These are phyloP conservation scores for Trissolcus basalis DNA, from an alignment of 1,140 invertebrate genomes.

Conservation along the genomic window DNA sequence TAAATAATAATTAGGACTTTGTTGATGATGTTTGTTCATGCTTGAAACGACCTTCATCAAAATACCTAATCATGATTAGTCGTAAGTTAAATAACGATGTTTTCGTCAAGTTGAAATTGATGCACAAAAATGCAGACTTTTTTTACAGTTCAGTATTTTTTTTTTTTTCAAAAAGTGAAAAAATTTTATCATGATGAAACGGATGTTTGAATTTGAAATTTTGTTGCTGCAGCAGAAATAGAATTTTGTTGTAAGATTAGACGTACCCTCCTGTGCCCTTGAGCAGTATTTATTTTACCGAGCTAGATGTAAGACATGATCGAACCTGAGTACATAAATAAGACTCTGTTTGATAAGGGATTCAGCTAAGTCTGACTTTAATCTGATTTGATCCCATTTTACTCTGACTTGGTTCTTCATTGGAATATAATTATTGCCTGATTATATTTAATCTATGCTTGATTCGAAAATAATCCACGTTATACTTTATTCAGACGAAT, in stretches of 20 bases:
- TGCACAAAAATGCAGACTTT: no score
- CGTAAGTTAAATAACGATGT: background rate
- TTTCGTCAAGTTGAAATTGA: no score
- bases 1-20: conserved; percentile 37
- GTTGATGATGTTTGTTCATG: conserved; percentile 26
- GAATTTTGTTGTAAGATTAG: background rate
- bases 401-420: conserved; percentile 9
- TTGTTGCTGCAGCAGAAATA: no score
- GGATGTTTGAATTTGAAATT: no score
- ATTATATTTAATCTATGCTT: conserved; percentile 4
- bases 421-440: conserved; percentile 11
- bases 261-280: background rate
- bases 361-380: conserved; percentile 13
- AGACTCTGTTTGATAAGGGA: conserved; percentile 18
- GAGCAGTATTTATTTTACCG: conserved; percentile 20
- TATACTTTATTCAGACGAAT: no score
- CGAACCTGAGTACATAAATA: conserved; percentile 20
- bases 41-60: conserved; percentile 5
- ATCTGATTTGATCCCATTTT: conserved; percentile 15
- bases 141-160: no score
- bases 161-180: no score
- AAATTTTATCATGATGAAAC: no score
- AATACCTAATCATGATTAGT: conserved; percentile 6
- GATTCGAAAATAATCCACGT: background rate
- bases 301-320: conserved; percentile 15